phyloP scores from a whole-genome alignment of 2,888 invertebrate genomes.

The Trissolcus brochymenae region DNA sequence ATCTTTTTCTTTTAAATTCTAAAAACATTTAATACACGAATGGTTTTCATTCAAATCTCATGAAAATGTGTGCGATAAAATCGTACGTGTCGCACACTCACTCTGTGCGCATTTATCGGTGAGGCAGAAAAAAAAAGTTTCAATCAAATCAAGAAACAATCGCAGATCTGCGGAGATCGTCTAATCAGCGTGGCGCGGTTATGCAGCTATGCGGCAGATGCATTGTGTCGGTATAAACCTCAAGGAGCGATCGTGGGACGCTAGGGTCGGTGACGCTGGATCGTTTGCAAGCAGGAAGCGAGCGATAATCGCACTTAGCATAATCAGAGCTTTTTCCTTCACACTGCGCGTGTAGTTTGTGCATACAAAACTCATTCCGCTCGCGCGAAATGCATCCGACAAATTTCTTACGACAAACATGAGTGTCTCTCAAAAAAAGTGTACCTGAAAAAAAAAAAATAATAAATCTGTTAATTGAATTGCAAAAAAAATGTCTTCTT shows the following conservation, averaged over 20 bases:
- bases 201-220: conserved; percentile 33
- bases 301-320: conserved; percentile 57
- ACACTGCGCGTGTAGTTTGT: conserved; percentile 13
- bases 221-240: conserved; percentile 43
- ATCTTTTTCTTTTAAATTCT: too few relatives aligned
- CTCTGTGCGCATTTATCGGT: too few relatives aligned
- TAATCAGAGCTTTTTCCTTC: conserved; percentile 56
- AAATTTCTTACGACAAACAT: conserved; percentile 3
- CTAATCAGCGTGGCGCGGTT: conserved; percentile 32
- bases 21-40: too few relatives aligned
- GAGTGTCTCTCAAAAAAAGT: neutral
- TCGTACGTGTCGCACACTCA: too few relatives aligned
- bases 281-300: conserved; percentile 56
- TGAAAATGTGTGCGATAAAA: too few relatives aligned
- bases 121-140: neutral
- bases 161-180: conserved; percentile 22
- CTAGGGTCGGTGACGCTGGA: conserved; percentile 54
- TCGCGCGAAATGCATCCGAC: conserved; percentile 14
- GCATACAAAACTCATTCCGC: conserved; percentile 9
- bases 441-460: too few relatives aligned
- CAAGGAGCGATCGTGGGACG: conserved; percentile 55
- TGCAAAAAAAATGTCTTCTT: too few relatives aligned
- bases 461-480: too few relatives aligned
- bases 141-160: conserved; percentile 48
- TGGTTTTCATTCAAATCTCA: too few relatives aligned